These are phyloP conservation scores for Mizuhopecten yessoensis DNA, from an alignment of 1,140 invertebrate species.

Conservation along the genomic window DNA sequence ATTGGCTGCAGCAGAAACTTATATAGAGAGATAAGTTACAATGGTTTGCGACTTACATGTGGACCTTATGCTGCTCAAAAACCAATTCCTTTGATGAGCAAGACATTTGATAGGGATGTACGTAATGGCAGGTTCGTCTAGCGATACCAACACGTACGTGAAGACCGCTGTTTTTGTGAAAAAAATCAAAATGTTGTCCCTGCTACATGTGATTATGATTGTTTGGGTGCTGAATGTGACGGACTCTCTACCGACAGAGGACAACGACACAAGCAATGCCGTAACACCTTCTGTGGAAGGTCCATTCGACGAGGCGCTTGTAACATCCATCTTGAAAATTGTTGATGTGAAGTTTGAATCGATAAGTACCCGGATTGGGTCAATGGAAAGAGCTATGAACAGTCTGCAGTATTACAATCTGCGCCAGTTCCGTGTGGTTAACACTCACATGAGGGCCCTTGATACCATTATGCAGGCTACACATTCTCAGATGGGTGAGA, in stretches of 20 bases:
- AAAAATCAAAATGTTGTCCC: neutral
- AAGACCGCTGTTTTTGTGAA: neutral
- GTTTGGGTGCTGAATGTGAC: neutral
- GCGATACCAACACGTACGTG: too few relatives aligned
- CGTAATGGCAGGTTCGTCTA: too few relatives aligned
- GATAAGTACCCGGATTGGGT: constrained; percentile 65
- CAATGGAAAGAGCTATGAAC: constrained; percentile 67
- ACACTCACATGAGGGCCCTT: constrained; percentile 56
- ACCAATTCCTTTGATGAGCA: neutral
- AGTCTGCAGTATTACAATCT: constrained; percentile 71
- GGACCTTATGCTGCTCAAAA: too few relatives aligned
- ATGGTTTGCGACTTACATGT: neutral
- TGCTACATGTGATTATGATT: neutral
- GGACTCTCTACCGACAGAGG: neutral
- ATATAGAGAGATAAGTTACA: neutral
- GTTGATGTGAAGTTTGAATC: constrained; percentile 73
- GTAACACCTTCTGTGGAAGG: neutral
- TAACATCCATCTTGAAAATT: constrained; percentile 65
- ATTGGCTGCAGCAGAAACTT: neutral
- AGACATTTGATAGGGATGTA: neutral
- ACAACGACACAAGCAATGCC: constrained; percentile 1
- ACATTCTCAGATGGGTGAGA: constrained; percentile 54
- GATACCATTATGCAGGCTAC: constrained; percentile 53
- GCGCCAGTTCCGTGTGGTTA: constrained; percentile 66
- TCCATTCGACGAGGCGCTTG: constrained; percentile 64